A percentile compares a stretch with the other conserved stretches of the same genome.
Conservation (phyloP, 2,888 invertebrate species). For the Ichneumoninae sp. region DNA sequence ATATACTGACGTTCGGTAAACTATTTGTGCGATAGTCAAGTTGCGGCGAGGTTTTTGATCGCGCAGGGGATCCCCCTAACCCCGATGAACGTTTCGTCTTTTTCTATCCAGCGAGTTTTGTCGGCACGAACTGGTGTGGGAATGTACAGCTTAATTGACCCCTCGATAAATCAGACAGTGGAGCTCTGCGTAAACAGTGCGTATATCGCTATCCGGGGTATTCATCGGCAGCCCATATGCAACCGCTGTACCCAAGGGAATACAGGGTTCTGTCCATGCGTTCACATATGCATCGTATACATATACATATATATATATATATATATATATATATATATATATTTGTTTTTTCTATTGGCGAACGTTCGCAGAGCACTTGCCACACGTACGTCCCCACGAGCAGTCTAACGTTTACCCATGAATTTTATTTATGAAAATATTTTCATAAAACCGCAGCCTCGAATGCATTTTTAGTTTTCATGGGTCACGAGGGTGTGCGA, state of each 20-base stretch:
- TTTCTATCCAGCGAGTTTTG: constrained; percentile 35
- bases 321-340: neutral
- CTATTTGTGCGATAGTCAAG: constrained; percentile 3
- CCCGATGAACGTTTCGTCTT: constrained; percentile 1
- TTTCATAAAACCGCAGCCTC: neutral
- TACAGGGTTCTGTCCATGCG: constrained; percentile 13
- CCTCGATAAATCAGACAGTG: constrained; percentile 55
- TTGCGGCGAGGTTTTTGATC: constrained; percentile 14
- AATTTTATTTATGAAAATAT: constrained; percentile 2
- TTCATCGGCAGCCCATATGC: constrained; percentile 44
- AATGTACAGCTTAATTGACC: constrained; percentile 56
- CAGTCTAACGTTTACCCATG: neutral
- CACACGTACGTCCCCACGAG: neutral
- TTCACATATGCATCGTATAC: constrained; percentile 22
- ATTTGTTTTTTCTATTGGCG: neutral
- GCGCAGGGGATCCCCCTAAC: neutral
- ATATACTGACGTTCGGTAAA: neutral
- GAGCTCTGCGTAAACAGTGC: constrained; percentile 50
- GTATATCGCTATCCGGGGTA: constrained; percentile 43
- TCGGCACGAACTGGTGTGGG: constrained; percentile 34
- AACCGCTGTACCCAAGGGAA: constrained; percentile 31
- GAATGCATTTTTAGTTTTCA: neutral
- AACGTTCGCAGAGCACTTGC: neutral
- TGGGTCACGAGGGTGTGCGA: neutral
- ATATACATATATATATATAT: neutral